Evolutionary conservation across 2,797 vertebrate genomes (phyloP).

Genomic region (Pseudomugil tenellus): DNA sequence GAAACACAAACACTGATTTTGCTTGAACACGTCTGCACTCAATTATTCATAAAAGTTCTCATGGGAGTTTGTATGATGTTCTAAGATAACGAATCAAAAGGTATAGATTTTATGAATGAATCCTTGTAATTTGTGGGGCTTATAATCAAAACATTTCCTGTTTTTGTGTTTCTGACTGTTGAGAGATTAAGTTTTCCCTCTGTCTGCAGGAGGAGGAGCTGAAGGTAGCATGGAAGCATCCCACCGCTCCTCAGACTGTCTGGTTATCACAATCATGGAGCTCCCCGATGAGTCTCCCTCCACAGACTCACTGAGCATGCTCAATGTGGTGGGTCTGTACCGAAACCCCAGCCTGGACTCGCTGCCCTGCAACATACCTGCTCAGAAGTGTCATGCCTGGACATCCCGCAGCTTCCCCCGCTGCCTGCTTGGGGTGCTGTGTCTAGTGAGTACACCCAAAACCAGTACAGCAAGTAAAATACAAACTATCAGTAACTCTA

Average conservation of each 20-base stretch:
- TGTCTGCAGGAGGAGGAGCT: conserved; percentile 30
- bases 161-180: not conserved
- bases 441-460: conserved; percentile 76
- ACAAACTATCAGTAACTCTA: not conserved
- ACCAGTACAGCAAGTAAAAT: not conserved
- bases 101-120: no score
- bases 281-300: conserved; percentile 83
- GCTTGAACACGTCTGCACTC: no score
- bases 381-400: conserved; percentile 83
- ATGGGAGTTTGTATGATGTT: no score
- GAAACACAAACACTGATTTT: no score
- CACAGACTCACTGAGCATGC: conserved; percentile 82
- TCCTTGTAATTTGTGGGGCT: no score
- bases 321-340: conserved; percentile 87
- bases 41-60: no score
- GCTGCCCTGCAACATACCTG: conserved; percentile 79
- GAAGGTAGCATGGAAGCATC: conserved; percentile 18
- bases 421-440: conserved; percentile 87
- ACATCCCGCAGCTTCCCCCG: conserved; percentile 83
- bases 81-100: no score
- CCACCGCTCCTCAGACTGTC: conserved; percentile 85
- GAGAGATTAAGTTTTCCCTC: not conserved
- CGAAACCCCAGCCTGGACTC: conserved; percentile 81
- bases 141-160: no score
- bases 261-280: conserved; percentile 92